phyloP scores from a whole-genome alignment of 2,797 vertebrate genomes.

The Prunella strophiata region DNA sequence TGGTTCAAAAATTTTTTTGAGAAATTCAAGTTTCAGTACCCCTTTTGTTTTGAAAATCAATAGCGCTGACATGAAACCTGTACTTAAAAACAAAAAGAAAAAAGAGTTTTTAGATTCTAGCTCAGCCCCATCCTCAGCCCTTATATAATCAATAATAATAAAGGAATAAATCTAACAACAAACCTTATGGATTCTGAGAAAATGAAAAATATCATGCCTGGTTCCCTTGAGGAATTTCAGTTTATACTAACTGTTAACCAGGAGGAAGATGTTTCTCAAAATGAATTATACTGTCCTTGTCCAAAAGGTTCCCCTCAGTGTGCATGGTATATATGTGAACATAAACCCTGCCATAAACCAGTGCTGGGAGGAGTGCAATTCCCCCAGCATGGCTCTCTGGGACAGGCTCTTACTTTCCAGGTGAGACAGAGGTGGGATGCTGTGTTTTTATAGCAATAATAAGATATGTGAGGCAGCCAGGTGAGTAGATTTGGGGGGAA shows the following conservation, averaged over 20 bases:
- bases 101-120: background rate
- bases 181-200: background rate
- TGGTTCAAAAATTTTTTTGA: background rate
- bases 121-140: background rate
- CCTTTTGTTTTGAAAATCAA: constrained; percentile 1
- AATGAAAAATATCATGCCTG: constrained; percentile 1
- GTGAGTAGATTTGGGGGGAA: background rate
- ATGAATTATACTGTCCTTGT: constrained; percentile 10
- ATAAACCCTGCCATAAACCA: background rate
- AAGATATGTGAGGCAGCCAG: background rate
- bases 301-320: background rate
- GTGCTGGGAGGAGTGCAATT: background rate
- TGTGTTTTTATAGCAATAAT: constrained; percentile 20
- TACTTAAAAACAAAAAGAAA: background rate
- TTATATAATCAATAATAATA: constrained; percentile 35
- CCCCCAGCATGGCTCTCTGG: rapidly evolving
- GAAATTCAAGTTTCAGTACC: background rate
- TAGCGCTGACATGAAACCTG: background rate
- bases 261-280: constrained; percentile 26
- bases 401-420: background rate
- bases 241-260: background rate
- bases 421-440: background rate
- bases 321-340: background rate
- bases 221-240: background rate
- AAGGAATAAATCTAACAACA: constrained; percentile 8